Evolutionary conservation across 2,113 vertebrate genomes (phyloP), one percentile per base, ranked within the genome.

Genomic region (pig (Sus scrofa)): DNA sequence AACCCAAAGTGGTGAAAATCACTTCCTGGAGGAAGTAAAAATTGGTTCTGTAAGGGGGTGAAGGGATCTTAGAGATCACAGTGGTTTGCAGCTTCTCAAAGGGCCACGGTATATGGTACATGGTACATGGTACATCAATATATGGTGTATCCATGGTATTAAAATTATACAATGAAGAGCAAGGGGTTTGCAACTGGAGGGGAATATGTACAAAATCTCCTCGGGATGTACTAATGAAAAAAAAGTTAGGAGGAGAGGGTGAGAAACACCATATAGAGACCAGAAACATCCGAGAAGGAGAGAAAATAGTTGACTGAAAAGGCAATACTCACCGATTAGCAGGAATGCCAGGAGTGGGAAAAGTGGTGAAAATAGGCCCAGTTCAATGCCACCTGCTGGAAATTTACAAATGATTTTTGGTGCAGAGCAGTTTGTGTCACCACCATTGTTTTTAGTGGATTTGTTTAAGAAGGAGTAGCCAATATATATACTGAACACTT

Each of bases 301-400:
- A 86, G 58, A 9, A 78, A 60, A 52, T 2, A 7, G 58, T 2
- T 14, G 12, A 3, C 4, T 7, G 13, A 22, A 27, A 56, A 75
- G 34, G 34, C 37, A 83, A 11, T 18, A 22, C 18, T 34, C 27
- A 26, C 3, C 16, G 14, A 19, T 26, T 34, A 75, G 15, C 71
- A 30, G 2, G 24, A 71, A 83, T 0, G 6, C 5, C 4, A 0
- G 7, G n/a, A 11, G 32, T 5, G 20, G 30, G 12, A 19, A 8
- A 32, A 68, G 60, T 1, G 37, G 34, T 2, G 0, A 50, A 30
- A 54, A 34, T 0, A 16, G 74, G 10, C 4, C 6, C 13, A 1
- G 2, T 34, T 68, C 77, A 50, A 3, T 30, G 62, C 85, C 3
- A 34, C 9, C 50, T 65, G 26, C 63, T 44, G 5, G 56, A 50